These are phyloP conservation scores for Urosaurus nigricauda DNA, from an alignment of 2,797 vertebrate genomes.

Conservation along the genomic window DNA sequence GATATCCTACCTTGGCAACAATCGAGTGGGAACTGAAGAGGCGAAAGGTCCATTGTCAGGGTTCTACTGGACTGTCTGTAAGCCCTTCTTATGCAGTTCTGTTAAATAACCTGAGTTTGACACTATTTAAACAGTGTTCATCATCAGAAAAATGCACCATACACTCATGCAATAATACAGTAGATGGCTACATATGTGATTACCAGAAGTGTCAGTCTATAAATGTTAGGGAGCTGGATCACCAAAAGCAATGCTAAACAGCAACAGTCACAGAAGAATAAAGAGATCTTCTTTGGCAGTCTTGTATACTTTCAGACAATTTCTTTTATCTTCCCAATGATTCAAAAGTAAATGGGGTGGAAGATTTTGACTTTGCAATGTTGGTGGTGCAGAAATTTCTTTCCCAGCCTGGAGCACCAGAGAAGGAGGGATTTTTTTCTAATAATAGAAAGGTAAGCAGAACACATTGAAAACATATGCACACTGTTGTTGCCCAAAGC, in stretches of 20 bases:
- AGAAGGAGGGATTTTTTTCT: not conserved
- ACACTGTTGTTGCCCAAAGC: accelerated
- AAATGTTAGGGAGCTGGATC: not conserved
- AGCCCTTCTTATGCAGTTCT: too few species aligned
- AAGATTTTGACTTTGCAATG: slow-evolving; percentile 13
- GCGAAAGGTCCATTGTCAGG: too few species aligned
- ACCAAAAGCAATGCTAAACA: not conserved
- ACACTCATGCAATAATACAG: too few species aligned
- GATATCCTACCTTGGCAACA: too few species aligned
- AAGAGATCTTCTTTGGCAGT: not conserved
- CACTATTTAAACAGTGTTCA: not conserved
- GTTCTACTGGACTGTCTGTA: too few species aligned
- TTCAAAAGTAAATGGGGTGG: slow-evolving; percentile 16
- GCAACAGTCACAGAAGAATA: not conserved
- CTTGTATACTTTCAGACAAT: not conserved
- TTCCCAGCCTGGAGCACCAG: not conserved
- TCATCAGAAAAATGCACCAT: not conserved
- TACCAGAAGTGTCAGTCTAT: too few species aligned
- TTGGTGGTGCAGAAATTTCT: not conserved
- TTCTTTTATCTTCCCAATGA: slow-evolving; percentile 12
- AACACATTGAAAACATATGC: not conserved
- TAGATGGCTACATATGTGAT: too few species aligned
- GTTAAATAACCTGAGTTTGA: too few species aligned
- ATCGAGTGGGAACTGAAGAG: too few species aligned
- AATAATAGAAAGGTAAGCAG: slow-evolving; percentile 30